Percentiles rank a stretch among this genome's conserved stretches.
Conservation (phyloP, 2,888 invertebrate genomes). For the Xanthorhoe spadicearia region DNA sequence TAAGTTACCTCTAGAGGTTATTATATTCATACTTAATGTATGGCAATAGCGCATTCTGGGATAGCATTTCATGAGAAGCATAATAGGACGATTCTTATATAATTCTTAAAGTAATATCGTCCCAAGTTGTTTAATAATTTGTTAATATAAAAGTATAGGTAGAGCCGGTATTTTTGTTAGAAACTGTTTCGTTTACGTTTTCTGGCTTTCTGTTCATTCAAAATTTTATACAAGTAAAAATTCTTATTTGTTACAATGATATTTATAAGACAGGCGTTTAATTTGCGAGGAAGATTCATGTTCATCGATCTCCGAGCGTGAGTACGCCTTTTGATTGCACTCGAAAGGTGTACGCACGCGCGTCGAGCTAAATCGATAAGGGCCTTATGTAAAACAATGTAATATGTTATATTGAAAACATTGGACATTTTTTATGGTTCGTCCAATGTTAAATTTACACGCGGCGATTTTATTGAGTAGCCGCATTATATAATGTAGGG, state of each 20-base stretch:
- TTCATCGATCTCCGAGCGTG: conserved; percentile 47
- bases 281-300: conserved; percentile 47
- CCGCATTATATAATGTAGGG: conserved; percentile 71
- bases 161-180: conserved; percentile 76
- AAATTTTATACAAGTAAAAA: conserved; percentile 59
- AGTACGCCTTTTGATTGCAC: conserved; percentile 47
- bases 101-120: conserved; percentile 85
- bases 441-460: conserved; percentile 76
- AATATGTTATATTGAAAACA: conserved; percentile 53
- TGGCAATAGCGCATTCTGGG: conserved; percentile 36
- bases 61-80: conserved; percentile 71
- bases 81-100: conserved; percentile 82
- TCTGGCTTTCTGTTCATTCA: conserved; percentile 64
- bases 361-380: conserved; percentile 46
- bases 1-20: conserved; percentile 4
- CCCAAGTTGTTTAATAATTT: conserved; percentile 80
- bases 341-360: conserved; percentile 46
- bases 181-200: conserved; percentile 73
- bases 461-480: conserved; percentile 83
- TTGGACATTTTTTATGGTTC: conserved; percentile 69
- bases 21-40: conserved; percentile 43
- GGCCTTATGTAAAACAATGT: conserved; percentile 51
- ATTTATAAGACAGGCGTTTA: conserved; percentile 41
- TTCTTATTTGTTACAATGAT: conserved; percentile 58
- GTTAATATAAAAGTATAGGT: conserved; percentile 76